Conservation (phyloP, 1,140 invertebrate genomes). For the Pseudomyrmex concolor region DNA sequence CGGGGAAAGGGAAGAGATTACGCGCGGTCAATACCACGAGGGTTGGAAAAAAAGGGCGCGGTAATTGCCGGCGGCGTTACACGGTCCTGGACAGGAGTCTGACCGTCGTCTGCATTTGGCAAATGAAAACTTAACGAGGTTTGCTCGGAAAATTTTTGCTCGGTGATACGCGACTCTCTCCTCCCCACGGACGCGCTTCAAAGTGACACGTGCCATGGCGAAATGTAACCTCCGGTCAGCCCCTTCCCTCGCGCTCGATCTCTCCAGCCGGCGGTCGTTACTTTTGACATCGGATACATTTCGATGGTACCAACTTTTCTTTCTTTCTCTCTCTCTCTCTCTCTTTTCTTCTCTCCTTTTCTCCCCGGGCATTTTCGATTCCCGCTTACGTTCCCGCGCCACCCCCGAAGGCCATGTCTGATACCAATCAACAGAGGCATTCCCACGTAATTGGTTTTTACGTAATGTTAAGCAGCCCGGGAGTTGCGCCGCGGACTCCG, state of each 20-base stretch:
- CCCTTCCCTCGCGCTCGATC: not conserved
- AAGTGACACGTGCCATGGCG: constrained; percentile 79
- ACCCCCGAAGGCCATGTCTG: constrained; percentile 72
- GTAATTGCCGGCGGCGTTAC: constrained; percentile 49
- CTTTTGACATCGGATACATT: constrained; percentile 79
- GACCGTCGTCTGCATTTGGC: constrained; percentile 66
- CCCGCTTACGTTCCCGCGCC: constrained; percentile 62
- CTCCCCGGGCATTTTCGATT: constrained; percentile 70
- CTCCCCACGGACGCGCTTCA: constrained; percentile 75
- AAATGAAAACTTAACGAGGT: constrained; percentile 77
- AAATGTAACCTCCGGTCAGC: not conserved
- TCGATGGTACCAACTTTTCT: constrained; percentile 73
- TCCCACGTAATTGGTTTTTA: constrained; percentile 82
- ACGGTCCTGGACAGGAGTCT: constrained; percentile 45
- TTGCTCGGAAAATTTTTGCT: constrained; percentile 71
- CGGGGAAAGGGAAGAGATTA: not conserved
- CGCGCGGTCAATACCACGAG: constrained; percentile 29
- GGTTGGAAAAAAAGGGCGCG: constrained; percentile 34
- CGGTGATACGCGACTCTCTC: constrained; percentile 34
- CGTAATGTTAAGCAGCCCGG: constrained; percentile 79
- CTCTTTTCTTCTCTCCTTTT: not conserved
- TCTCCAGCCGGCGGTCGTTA: constrained; percentile 17
- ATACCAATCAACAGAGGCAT: constrained; percentile 76
- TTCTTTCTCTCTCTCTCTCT: not conserved
- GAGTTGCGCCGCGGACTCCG: constrained; percentile 58